A percentile compares a stretch with the other conserved stretches of the same genome.
Conservation (phyloP, 2,797 vertebrate species). For the Pseudocheirus occidentalis region DNA sequence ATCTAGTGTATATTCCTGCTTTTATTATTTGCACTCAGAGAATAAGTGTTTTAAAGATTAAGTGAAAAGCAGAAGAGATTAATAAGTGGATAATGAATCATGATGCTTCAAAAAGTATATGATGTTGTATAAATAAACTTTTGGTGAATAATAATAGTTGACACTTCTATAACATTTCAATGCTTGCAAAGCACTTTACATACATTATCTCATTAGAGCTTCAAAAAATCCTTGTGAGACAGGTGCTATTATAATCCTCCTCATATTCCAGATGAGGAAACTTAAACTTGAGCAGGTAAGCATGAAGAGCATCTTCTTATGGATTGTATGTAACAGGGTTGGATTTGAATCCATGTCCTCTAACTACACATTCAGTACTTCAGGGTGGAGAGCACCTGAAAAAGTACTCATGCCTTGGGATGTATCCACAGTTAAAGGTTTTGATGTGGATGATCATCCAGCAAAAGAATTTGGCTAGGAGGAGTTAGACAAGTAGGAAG, state of each 20-base stretch:
- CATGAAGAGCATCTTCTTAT: background rate
- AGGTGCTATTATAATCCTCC: background rate
- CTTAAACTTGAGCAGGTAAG: background rate
- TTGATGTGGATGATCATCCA: too few species aligned
- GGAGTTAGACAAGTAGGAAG: background rate
- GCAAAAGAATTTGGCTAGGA: too few species aligned
- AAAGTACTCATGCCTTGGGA: background rate
- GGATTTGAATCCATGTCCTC: background rate
- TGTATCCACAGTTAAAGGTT: too few species aligned
- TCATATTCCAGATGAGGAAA: background rate
- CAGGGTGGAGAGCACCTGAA: background rate
- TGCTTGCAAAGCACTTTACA: background rate
- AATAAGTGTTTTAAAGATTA: background rate
- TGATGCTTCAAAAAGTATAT: background rate
- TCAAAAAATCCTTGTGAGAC: background rate
- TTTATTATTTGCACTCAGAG: background rate
- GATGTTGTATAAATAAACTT: background rate
- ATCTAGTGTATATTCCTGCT: background rate
- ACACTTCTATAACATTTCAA: background rate
- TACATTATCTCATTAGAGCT: background rate
- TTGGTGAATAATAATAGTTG: background rate
- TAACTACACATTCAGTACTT: background rate
- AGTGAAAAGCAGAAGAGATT: background rate
- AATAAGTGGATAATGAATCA: background rate
- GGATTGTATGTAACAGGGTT: background rate